A percentile compares a stretch with the other conserved stretches of the same genome.
phyloP scores from a whole-genome alignment of 1,140 invertebrate species.

The Leptopilina clavipes region DNA sequence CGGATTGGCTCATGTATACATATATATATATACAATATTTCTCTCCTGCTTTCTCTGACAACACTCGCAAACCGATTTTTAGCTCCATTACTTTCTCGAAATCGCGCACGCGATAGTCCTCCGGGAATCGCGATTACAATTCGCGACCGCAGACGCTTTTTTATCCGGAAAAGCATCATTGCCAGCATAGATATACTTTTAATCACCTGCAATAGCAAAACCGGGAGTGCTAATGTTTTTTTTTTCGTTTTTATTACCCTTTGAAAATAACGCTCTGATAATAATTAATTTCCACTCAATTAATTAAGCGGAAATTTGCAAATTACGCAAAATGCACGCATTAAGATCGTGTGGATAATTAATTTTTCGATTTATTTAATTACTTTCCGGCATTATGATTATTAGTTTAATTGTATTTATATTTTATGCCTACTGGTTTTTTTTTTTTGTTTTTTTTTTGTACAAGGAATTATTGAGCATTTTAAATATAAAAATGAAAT shows the following conservation, averaged over 20 bases:
- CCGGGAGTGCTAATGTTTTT: not conserved
- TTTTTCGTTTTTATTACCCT: not conserved
- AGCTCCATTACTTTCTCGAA: constrained; percentile 29
- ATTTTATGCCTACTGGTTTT: too few relatives aligned
- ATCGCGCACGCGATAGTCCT: constrained; percentile 29
- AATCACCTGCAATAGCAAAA: constrained; percentile 7
- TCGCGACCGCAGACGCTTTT: constrained; percentile 28
- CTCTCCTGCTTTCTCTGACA: constrained; percentile 8
- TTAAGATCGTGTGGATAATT: not conserved
- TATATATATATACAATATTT: not conserved
- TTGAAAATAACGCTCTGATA: constrained; percentile 19
- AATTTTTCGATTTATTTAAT: not conserved
- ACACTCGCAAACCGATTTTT: constrained; percentile 22
- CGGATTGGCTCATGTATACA: constrained; percentile 14
- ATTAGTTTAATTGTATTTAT: too few relatives aligned
- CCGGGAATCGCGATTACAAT: constrained; percentile 29
- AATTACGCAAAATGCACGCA: not conserved
- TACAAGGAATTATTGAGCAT: too few relatives aligned
- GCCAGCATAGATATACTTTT: constrained; percentile 29
- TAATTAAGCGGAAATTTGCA: constrained; percentile 17
- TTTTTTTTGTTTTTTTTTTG: too few relatives aligned
- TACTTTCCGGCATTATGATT: not conserved
- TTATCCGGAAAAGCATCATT: constrained; percentile 33
- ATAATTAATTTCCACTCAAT: constrained; percentile 7
- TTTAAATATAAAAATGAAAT: too few relatives aligned